Base-by-base conservation (phyloP, 1,140 invertebrate genomes). In the Tyrophagus putrescentiae region DNA sequence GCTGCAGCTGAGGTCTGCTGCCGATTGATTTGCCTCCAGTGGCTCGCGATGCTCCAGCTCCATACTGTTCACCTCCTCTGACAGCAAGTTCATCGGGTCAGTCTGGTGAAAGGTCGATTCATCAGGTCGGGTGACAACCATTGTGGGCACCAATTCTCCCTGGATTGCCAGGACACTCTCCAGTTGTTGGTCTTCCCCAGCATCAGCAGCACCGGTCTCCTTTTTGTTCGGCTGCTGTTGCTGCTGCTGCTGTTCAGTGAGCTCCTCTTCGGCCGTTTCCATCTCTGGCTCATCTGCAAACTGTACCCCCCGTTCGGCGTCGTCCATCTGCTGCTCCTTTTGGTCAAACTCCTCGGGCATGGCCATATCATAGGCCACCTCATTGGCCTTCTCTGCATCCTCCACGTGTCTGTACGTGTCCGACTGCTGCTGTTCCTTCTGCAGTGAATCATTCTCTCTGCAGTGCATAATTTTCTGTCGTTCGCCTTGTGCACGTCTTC, bases 401-500 rank as follows among this genome's bases (percentile, higher is more conserved):
- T 84, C 82, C 0, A 94, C 81, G 70, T 94, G 90, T 71, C 93
- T 82, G 71, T 84, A 93, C 41, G 83, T 75, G 48, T 88, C 83
- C 1, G 81, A 73, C 69, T 25, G 72, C 70, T 62, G 76, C 72
- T 7, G 72, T 71, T 60, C 76, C 67, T 13, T 75, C 75, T 21
- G 72, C 62, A 70, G 72, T 57, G 39, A 36, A 7, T 59, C 32
- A n/a, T 61, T 44, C 39, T 60, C 44, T 74, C 68, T 45, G 60
- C 57, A 68, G 7, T 65, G 65, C 31, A 69, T 62, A 57, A 66
- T 71, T 41, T 68, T 67, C 2, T 74, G 72, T 7, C 71, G 72
- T 44, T 69, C 6, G 57, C 65, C 29, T 69, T 69, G 21, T 62
- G 65, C 1, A 61, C 56, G 25, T 75, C 68, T 0, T 68, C 34